A percentile compares a stretch with the other conserved stretches of the same genome.
These are phyloP conservation scores for Drosophila pegasa DNA, from an alignment of 2,888 invertebrate genomes.

Conservation along the genomic window DNA sequence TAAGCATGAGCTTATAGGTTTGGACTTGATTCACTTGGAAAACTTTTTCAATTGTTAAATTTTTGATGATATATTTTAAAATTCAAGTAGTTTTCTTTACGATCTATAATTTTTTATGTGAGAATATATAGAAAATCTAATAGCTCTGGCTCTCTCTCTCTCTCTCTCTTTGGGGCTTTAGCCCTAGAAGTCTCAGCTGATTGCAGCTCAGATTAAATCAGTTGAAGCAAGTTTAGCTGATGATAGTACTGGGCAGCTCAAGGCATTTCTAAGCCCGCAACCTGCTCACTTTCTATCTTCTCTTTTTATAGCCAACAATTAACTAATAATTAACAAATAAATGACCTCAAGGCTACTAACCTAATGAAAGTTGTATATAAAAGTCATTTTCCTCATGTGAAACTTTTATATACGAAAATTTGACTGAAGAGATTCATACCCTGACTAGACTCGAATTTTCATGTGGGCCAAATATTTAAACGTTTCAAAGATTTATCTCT, in stretches of 20 bases:
- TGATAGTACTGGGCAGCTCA: not conserved
- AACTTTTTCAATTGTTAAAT: too few relatives aligned
- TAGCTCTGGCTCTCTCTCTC: too few relatives aligned
- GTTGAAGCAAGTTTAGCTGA: not conserved
- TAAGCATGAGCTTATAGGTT: too few relatives aligned
- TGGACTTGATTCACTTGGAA: too few relatives aligned
- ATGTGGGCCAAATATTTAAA: too few relatives aligned
- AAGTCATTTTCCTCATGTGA: not conserved
- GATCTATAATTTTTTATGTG: too few relatives aligned
- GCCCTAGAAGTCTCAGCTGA: not conserved
- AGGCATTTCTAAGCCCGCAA: not conserved
- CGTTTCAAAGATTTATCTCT: too few relatives aligned
- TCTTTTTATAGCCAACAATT: too few relatives aligned
- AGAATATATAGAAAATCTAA: too few relatives aligned
- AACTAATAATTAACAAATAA: conserved; percentile 1
- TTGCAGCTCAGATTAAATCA: not conserved
- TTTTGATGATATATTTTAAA: too few relatives aligned
- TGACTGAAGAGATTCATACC: not conserved
- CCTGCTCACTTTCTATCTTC: not conserved
- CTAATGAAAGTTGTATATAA: not conserved
- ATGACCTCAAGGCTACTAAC: not conserved
- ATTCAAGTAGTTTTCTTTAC: too few relatives aligned
- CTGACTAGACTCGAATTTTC: too few relatives aligned
- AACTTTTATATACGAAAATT: not conserved
- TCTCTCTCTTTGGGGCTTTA: not conserved